These are phyloP conservation scores for Uloborus diversus DNA, from an alignment of 1,140 invertebrate genomes.

Conservation along the genomic window DNA sequence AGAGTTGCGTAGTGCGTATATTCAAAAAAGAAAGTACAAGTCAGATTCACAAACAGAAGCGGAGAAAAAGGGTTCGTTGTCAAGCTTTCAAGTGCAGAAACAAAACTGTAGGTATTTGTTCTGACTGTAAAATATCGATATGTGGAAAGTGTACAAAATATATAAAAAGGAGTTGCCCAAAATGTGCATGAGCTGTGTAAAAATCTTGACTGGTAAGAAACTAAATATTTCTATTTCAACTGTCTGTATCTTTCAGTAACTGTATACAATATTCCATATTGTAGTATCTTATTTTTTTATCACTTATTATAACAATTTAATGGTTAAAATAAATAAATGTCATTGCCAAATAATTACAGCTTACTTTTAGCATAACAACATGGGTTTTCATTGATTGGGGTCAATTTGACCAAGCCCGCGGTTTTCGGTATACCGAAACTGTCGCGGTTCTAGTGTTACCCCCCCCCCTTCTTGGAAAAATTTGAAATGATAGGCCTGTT, in stretches of 20 bases:
- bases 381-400: neutral
- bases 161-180: neutral
- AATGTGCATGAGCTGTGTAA: neutral
- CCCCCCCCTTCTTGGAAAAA: no score
- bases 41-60: neutral
- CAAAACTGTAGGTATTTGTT: neutral
- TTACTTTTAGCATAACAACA: neutral
- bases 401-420: neutral
- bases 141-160: constrained; percentile 1
- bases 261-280: neutral
- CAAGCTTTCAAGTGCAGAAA: neutral
- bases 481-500: no score
- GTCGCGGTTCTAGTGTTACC: no score
- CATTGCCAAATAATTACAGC: neutral
- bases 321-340: neutral
- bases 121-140: neutral
- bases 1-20: neutral
- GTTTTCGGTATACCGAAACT: no score
- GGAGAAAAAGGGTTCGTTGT: neutral
- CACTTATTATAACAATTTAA: neutral
- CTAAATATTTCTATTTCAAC: neutral
- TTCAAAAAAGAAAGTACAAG: neutral
- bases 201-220: neutral
- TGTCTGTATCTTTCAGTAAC: neutral
- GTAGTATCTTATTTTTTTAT: neutral